Conservation (phyloP, 92 coral and sea anemone species). For the Montipora capitata region DNA sequence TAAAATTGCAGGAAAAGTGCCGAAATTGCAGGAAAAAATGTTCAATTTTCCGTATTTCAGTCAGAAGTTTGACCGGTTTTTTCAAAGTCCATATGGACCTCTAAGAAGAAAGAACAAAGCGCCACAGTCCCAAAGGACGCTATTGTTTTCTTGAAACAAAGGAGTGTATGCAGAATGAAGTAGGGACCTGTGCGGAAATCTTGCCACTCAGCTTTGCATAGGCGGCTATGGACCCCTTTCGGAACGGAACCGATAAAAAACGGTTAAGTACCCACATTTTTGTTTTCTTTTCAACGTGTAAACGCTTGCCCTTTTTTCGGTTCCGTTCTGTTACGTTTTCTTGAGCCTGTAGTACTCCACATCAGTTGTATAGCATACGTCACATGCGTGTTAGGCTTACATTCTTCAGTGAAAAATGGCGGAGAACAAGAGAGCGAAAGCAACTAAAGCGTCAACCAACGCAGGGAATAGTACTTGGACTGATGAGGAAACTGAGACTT, state of each 20-base stretch:
- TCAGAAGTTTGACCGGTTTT: too few relatives aligned
- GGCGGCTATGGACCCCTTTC: conserved; percentile 12
- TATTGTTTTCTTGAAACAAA: too few relatives aligned
- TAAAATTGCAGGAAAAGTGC: too few relatives aligned
- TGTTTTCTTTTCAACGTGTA: conserved; percentile 2
- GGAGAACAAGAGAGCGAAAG: conserved; percentile 11
- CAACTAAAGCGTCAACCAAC: conserved; percentile 8
- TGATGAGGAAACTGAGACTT: conserved; percentile 22
- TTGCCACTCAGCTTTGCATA: neutral
- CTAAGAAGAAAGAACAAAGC: too few relatives aligned
- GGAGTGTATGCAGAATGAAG: too few relatives aligned
- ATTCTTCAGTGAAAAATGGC: neutral
- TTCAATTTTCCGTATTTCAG: too few relatives aligned
- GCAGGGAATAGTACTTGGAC: conserved; percentile 4
- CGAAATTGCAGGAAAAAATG: too few relatives aligned
- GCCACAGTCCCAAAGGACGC: too few relatives aligned
- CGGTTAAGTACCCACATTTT: conserved; percentile 8
- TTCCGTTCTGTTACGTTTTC: neutral
- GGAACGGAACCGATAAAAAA: conserved; percentile 12
- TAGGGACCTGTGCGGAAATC: too few relatives aligned
- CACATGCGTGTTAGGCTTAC: neutral
- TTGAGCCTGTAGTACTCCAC: conserved; percentile 8
- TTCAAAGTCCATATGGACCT: too few relatives aligned
- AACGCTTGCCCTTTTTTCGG: neutral
- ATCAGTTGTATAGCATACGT: conserved; percentile 7